Evolutionary conservation across 2,797 vertebrate species (phyloP).

Genomic region (Xyrichtys novacula): DNA sequence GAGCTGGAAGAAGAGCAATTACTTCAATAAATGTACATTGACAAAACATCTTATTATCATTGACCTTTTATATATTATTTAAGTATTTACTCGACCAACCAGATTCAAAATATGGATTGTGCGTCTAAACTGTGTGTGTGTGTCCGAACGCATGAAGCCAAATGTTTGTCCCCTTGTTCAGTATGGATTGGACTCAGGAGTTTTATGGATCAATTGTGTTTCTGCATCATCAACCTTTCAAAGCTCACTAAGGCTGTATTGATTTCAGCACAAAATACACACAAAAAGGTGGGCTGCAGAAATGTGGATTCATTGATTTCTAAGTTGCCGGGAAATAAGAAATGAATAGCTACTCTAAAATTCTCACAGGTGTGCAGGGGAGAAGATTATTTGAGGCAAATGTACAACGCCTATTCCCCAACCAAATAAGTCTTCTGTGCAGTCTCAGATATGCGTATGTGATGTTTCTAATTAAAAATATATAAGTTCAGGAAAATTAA

Average conservation of each 20-base stretch:
- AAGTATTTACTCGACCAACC: conserved; percentile 33
- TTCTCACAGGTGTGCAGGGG: conserved; percentile 25
- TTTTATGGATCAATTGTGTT: conserved; percentile 83
- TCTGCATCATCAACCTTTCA: conserved; percentile 77
- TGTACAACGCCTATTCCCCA: background rate
- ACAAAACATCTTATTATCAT: conserved; percentile 63
- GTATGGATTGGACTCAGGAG: conserved; percentile 63
- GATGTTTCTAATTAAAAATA: background rate
- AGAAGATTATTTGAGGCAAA: conserved; percentile 16
- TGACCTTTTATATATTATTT: conserved; percentile 70
- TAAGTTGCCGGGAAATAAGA: conserved; percentile 55
- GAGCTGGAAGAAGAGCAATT: conserved; percentile 52
- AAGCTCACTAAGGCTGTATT: conserved; percentile 67
- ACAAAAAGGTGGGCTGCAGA: conserved; percentile 44
- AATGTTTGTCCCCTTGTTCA: conserved; percentile 47
- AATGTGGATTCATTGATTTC: conserved; percentile 63
- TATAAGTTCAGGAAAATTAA: background rate
- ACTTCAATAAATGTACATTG: conserved; percentile 60
- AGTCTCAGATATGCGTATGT: no score
- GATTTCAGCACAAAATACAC: conserved; percentile 70
- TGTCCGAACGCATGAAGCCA: conserved; percentile 17
- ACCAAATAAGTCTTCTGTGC: background rate
- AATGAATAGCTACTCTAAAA: conserved; percentile 46
- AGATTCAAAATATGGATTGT: conserved; percentile 35
- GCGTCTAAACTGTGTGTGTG: conserved; percentile 4